Conservation (phyloP, 2,797 vertebrate species). For the Trichosurus vulpecula region DNA sequence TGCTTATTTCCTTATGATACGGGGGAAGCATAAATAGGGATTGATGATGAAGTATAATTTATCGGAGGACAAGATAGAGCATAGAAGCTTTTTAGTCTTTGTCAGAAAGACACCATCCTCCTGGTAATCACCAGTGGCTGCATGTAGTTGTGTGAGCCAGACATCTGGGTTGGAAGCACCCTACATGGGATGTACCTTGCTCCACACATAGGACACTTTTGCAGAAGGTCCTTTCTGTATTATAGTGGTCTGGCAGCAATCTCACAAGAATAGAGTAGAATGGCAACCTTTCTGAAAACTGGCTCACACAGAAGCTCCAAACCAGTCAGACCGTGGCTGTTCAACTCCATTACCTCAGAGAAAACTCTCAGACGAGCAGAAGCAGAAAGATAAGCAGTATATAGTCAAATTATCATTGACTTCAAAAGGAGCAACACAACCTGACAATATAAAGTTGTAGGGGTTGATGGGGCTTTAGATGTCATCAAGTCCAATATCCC, state of each 20-base stretch:
- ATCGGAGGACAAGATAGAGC: slow-evolving; percentile 8
- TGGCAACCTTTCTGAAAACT: neutral
- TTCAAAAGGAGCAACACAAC: neutral
- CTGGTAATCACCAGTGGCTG: neutral
- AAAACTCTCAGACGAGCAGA: neutral
- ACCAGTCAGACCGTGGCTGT: neutral
- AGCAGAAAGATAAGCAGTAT: neutral
- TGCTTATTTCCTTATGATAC: slow-evolving; percentile 1
- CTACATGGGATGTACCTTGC: neutral
- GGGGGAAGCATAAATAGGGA: neutral
- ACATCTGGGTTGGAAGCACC: slow-evolving; percentile 24
- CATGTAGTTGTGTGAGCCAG: neutral
- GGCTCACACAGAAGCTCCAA: neutral
- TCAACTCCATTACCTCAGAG: neutral
- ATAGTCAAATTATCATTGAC: neutral
- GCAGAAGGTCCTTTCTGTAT: neutral
- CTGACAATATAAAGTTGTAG: neutral
- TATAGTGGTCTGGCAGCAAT: neutral
- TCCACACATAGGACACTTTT: neutral
- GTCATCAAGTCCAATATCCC: neutral
- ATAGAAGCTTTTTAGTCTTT: neutral
- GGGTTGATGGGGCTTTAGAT: neutral
- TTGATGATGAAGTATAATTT: neutral
- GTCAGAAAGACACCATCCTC: neutral
- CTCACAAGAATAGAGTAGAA: neutral